A percentile compares a stretch with the other conserved stretches of the same genome.
Evolutionary conservation across 2,888 invertebrate genomes (phyloP).

Genomic region (Lepidocyrtinus sp.): DNA sequence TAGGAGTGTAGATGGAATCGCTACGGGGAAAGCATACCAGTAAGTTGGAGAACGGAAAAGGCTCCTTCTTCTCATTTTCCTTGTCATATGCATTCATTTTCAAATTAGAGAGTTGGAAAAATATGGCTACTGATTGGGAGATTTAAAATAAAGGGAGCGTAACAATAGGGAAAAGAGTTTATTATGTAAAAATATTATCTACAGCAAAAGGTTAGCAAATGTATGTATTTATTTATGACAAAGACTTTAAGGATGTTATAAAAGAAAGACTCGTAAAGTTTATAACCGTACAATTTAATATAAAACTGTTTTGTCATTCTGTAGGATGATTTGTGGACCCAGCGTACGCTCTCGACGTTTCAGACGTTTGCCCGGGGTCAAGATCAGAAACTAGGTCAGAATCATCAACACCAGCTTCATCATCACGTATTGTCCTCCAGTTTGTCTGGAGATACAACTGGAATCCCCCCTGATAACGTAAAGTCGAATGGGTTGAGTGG

Average conservation of each 20-base stretch:
- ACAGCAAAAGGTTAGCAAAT: too few species aligned
- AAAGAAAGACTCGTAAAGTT: not conserved
- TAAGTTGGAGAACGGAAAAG: slow-evolving; percentile 18
- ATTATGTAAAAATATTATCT: too few species aligned
- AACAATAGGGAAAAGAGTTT: too few species aligned
- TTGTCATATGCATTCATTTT: slow-evolving; percentile 47
- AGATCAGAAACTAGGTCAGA: slow-evolving; percentile 55
- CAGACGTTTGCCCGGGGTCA: slow-evolving; percentile 66
- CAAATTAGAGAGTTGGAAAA: slow-evolving; percentile 35
- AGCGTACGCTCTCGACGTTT: slow-evolving; percentile 68
- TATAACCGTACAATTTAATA: not conserved
- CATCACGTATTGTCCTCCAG: slow-evolving; percentile 32
- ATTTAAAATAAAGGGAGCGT: too few species aligned
- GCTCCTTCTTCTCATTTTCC: slow-evolving; percentile 31
- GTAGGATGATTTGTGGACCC: slow-evolving; percentile 69
- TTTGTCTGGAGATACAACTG: slow-evolving; percentile 15
- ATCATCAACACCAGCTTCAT: too few species aligned
- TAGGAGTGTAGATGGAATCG: not conserved
- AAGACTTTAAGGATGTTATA: not conserved
- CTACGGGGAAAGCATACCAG: not conserved
- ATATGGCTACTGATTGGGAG: too few species aligned
- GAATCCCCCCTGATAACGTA: slow-evolving; percentile 21
- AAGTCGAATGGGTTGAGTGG: slow-evolving; percentile 53
- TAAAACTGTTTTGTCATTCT: slow-evolving; percentile 31
- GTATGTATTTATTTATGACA: too few species aligned